Base-by-base conservation (phyloP, 2,888 invertebrate species). In the Charanyca ferruginea region DNA sequence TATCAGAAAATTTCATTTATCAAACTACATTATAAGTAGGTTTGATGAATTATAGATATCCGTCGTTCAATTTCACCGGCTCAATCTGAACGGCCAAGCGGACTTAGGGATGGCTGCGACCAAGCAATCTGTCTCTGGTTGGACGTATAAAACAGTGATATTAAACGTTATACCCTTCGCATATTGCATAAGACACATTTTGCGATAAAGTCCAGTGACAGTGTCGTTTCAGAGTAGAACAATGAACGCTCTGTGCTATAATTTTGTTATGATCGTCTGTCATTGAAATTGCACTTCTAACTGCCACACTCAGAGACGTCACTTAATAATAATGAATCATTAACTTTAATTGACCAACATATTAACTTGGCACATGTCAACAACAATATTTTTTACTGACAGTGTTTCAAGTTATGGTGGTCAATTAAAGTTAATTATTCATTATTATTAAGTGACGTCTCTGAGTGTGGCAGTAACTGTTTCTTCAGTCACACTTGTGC, bases 111-210 rank as follows among this genome's bases (percentile, higher is more conserved):
- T 41, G 66, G 41, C 32, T 38, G 20, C 28, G 22, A n/a, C 66
- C 20, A n/a, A 58, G 51, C 73, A 73, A 73, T 70, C 67, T 66
- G 41, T 70, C 67, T 69, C 22, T 18, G 5, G 32, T 7, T 51
- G 25, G 73, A 66, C 66, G 44, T 58, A 44, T n/a, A 32, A 57
- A 44, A 69, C 22, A 57, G 44, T 13, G 28, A 58, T 58, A 70
- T 73, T 70, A 66, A 66, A 66, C 49, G 25, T 51, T 49, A 51
- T 51, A 41, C 54, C 38, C 48, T 32, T 9, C 23, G 66, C 49
- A 73, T 66, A 44, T 65, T 49, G 35, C 41, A 7, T 51, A 25
- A 41, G 49, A 51, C 20, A 23, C 20, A 32, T 73, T 57, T 57
- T 73, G 51, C 57, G 41, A 41, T 32, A 13, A 38, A 20, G 9